phyloP scores from a whole-genome alignment of 1,140 invertebrate genomes.

The Gonioctena quinquepunctata region DNA sequence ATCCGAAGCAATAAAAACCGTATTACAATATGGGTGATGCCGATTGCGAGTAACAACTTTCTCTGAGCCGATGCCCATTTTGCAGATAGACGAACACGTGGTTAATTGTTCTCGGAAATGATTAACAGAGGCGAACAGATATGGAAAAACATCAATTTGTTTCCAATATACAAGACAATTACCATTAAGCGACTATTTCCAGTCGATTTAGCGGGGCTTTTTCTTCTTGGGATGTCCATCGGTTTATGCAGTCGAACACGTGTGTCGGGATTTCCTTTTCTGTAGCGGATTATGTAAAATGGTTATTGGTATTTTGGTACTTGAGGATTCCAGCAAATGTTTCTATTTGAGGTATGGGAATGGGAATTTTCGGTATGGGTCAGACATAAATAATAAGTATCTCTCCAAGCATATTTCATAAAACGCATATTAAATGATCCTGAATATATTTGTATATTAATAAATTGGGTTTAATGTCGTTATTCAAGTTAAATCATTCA shows the following conservation, averaged over 20 bases:
- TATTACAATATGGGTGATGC: background rate
- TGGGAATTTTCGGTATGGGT: too few species aligned
- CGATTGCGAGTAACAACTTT: conserved; percentile 12
- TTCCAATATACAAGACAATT: conserved; percentile 23
- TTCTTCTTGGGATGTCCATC: background rate
- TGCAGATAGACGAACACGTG: conserved; percentile 22
- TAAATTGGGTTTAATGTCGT: too few species aligned
- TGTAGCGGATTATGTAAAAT: background rate
- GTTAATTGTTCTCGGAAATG: conserved; percentile 23
- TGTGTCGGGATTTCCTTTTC: background rate
- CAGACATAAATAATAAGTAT: too few species aligned
- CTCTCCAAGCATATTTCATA: too few species aligned
- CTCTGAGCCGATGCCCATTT: conserved; percentile 15
- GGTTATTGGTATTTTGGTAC: too few species aligned
- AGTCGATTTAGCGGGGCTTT: conserved; percentile 14
- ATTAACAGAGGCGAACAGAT: conserved; percentile 14
- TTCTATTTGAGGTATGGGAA: too few species aligned
- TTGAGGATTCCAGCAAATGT: too few species aligned
- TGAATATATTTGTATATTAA: too few species aligned
- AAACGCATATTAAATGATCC: too few species aligned
- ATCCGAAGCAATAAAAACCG: background rate
- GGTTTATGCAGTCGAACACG: background rate
- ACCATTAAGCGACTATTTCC: conserved; percentile 14
- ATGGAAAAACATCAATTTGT: conserved; percentile 24
- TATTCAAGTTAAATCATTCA: too few species aligned